Evolutionary conservation across 2,888 invertebrate species (phyloP), one percentile per base, ranked within the genome.

Genomic region (Drosophila colorata): DNA sequence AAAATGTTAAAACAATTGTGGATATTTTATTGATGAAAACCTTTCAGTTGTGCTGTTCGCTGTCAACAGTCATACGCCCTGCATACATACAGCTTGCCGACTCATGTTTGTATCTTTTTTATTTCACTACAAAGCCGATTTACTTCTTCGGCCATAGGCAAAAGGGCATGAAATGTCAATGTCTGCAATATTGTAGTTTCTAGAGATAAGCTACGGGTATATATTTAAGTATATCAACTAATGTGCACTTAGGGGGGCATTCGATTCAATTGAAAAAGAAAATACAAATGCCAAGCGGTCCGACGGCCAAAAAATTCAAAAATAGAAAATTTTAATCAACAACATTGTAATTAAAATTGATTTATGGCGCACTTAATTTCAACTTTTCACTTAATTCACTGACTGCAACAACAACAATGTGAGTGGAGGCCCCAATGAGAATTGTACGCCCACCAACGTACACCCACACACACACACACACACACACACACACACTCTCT

Each of bases 281-380:
- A 47, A 16, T 25, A 47, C 37, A 47, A 37, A 33, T 35, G 43
- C 33, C 23, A 13, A 23, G 18, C 40, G n/a, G 52, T 18, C 52
- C 52, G 9, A 33, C 28, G 33, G 43, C 14, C 33, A 9, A 23
- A 63, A 44, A 58, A 38, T 38, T 43, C 37, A 56, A 57, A 55
- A 72, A 58, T 66, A 60, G 65, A 33, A 43, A 38, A 43, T 43
- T 41, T 43, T 69, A 61, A 31, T 52, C 55, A 70, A 71, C 65
- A 64, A 59, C 66, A 66, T 25, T 31, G 80, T 71, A 87, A 84
- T 89, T 88, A 73, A 78, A 80, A 64, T 80, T 81, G 74, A 89
- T 89, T 88, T 81, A 90, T 88, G 71, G 57, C 74, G 65, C 58
- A 71, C 56, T 65, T 67, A 63, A 70, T 64, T 68, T 69, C 33